Evolutionary conservation across 2,113 vertebrate genomes (phyloP), one percentile per base, ranked within the genome.

Genomic region (Cynopterus brachyotis): DNA sequence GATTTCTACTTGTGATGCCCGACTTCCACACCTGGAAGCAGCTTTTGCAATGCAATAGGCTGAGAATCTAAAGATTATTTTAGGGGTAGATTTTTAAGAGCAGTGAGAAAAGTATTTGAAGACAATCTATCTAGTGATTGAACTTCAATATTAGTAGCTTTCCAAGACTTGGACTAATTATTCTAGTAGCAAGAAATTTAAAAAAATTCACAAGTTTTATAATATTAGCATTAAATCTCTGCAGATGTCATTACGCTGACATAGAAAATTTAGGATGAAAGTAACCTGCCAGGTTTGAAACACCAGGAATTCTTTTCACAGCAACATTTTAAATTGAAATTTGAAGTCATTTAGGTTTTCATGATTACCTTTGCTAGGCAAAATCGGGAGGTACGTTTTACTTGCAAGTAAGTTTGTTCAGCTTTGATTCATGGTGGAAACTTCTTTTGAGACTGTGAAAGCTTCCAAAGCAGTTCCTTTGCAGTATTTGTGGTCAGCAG

Each of bases 211-310:
- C 86, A 95, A 89, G 57, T 98, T 97, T 96, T 90, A 55, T 88
- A 96, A 20, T 98, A 87, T 93, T 97, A 93, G 96, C 95, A 93
- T 50, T 89, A 84, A 98, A 94, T 45, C 91, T 97, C 95, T 9
- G 95, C 96, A 97, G 92, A 92, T 84, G 53, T 96, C 97, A 97
- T 85, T 89, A 70, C 94, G 95, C 75, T 96, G 94, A 72, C 81
- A 64, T 88, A 84, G 96, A 78, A 94, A 95, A 92, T 97, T 97
- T 95, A 97, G 92, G 95, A 97, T 97, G 94, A 98, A 97, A 98
- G 97, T 47, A 75, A 84, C 73, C 96, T 92, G 72, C 95, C 94
- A 86, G 72, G 93, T 85, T 87, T 97, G 97, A 97, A 97, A 92
- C 60, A 90, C 72, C 73, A 47, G 16, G 75, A 89, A 94, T 96